Percentiles rank a stretch among this genome's conserved stretches.
phyloP scores from a whole-genome alignment of 2,888 invertebrate species.

The Atethmia centrago region DNA sequence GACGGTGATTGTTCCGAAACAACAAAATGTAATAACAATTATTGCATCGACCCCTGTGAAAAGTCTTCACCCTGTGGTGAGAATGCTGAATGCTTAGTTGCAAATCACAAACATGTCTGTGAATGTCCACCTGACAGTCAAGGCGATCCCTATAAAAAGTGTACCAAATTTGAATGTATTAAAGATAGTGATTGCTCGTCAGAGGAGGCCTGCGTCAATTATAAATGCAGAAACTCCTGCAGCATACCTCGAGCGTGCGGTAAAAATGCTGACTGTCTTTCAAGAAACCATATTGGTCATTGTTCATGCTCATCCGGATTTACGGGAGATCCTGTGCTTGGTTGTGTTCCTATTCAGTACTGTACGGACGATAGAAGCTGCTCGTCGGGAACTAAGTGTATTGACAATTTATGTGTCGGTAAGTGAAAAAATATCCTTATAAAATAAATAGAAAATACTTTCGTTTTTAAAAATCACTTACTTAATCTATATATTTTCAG shows the following conservation, averaged over 20 bases:
- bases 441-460: background rate
- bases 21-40: constrained; percentile 94
- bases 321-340: constrained; percentile 96
- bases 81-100: constrained; percentile 94
- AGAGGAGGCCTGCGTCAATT: constrained; percentile 94
- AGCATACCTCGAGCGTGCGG: constrained; percentile 95
- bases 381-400: constrained; percentile 95
- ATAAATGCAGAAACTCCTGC: constrained; percentile 96
- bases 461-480: background rate
- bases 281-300: constrained; percentile 94
- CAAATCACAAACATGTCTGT: constrained; percentile 93
- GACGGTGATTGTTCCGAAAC: constrained; percentile 95
- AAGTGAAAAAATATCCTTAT: constrained; percentile 72
- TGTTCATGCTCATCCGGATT: constrained; percentile 96
- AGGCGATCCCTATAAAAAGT: constrained; percentile 94
- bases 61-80: constrained; percentile 92
- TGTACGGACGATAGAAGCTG: constrained; percentile 95
- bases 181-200: constrained; percentile 94
- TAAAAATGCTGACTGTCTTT: constrained; percentile 93
- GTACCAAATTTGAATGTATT: constrained; percentile 94
- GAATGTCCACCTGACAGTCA: constrained; percentile 94
- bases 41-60: constrained; percentile 95
- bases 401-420: constrained; percentile 95
- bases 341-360: constrained; percentile 95
- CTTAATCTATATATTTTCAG: constrained; percentile 79